Evolutionary conservation across 2,797 vertebrate species (phyloP).

Genomic region (Antrozous pallidus): DNA sequence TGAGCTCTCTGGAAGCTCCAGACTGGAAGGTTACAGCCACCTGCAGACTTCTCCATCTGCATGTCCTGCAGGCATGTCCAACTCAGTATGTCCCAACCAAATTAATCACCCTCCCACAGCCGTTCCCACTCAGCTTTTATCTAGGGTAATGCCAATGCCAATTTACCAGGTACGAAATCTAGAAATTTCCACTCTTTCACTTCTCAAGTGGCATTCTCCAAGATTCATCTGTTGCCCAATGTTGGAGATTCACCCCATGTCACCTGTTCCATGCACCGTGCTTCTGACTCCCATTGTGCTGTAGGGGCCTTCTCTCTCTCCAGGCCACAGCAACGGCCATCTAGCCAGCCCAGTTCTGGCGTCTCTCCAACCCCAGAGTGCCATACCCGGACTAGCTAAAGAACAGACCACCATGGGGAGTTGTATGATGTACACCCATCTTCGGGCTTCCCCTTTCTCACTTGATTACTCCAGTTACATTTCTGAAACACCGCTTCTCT

Average conservation of each 20-base stretch:
- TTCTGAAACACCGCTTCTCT: neutral
- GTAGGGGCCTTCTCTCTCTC: neutral
- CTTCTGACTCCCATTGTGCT: neutral
- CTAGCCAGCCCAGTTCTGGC: neutral
- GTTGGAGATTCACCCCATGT: neutral
- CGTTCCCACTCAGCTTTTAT: neutral
- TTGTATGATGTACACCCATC: neutral
- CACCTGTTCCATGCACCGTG: neutral
- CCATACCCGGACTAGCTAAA: neutral
- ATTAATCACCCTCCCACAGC: slow-evolving; percentile 45
- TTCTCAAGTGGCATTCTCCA: neutral
- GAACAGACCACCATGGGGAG: too few species aligned
- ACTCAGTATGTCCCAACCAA: slow-evolving; percentile 29
- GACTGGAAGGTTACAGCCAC: slow-evolving; percentile 49
- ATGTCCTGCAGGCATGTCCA: slow-evolving; percentile 42
- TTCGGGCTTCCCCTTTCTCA: neutral
- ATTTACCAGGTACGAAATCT: neutral
- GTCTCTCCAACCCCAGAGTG: neutral
- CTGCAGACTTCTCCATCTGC: slow-evolving; percentile 63
- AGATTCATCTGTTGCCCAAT: neutral
- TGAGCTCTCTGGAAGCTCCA: slow-evolving; percentile 31
- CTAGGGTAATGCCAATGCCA: neutral
- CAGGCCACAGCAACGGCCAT: neutral
- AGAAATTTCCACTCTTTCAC: slow-evolving; percentile 14
- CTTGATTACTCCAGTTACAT: neutral